These are phyloP conservation scores for Pemphredon lugubris DNA, from an alignment of 2,888 invertebrate genomes.

Conservation along the genomic window DNA sequence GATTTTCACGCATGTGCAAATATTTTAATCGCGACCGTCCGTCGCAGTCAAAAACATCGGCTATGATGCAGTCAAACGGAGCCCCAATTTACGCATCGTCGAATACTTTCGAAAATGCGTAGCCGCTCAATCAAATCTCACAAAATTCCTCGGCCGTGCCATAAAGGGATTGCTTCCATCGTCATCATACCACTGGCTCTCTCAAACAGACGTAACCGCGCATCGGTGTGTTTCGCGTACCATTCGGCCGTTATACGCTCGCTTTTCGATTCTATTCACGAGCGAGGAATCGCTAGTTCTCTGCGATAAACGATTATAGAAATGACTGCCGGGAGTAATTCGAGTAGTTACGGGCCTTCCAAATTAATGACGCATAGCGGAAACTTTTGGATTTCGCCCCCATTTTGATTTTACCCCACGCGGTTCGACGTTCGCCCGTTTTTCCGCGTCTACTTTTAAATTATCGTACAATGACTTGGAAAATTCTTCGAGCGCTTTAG, in stretches of 20 bases:
- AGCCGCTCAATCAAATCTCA: constrained; percentile 54
- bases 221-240: constrained; percentile 19
- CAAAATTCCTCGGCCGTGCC: constrained; percentile 56
- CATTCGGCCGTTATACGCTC: constrained; percentile 26
- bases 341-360: not conserved
- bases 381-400: too few species aligned
- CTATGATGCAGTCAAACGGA: constrained; percentile 16
- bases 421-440: too few species aligned
- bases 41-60: constrained; percentile 25
- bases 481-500: too few species aligned
- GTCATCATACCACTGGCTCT: constrained; percentile 14
- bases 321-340: not conserved
- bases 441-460: too few species aligned
- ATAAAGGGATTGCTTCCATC: constrained; percentile 55
- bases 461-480: too few species aligned
- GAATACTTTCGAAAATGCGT: constrained; percentile 53
- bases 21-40: constrained; percentile 17
- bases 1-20: too few species aligned
- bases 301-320: not conserved
- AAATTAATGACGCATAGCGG: too few species aligned
- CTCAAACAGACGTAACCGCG: constrained; percentile 1
- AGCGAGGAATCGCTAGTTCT: constrained; percentile 16
- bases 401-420: too few species aligned
- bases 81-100: constrained; percentile 37
- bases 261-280: constrained; percentile 25